Base-by-base conservation (phyloP, 1,140 invertebrate genomes). In the Platorchestia sp. region DNA sequence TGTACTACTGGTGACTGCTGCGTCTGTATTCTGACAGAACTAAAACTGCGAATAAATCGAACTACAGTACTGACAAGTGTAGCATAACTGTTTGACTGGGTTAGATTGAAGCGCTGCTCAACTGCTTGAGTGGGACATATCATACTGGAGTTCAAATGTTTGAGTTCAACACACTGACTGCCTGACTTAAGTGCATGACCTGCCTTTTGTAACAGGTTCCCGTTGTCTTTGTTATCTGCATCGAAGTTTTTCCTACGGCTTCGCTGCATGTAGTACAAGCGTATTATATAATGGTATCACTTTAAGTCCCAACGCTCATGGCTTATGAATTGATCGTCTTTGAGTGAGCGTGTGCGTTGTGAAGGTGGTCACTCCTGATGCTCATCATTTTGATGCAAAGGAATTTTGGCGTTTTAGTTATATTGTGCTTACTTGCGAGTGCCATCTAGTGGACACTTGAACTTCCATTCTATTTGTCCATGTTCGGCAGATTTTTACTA, bases 1-100 rank as follows among this genome's bases (percentile, higher is more conserved):
- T 42, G n/a, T 75, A 86, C 51, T 95, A 75, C 95, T 53, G 40
- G 45, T 42, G 44, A 19, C 95, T 75, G 22, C 51, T 87, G 91
- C 91, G 5, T 16, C 91, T 93, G 0, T 0, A 44, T 40, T 16
- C 86, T n/a, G 41, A 5, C 7, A 43, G 7, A 36, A 7, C 36
- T 7, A 91, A 91, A 40, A 45, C 42, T 27, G 27, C 95, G 6
- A 51, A 86, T 10, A 43, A 27, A 19, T 51, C n/a, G n/a, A n/a
- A 51, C 19, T 51, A 10, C 47, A 51, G 7, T 6, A 51, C 7
- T 51, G 47, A 51, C 47, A 51, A 19, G 7, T 51, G 47, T 19
- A 51, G 47, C 47, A 10, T n/a, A 6, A 51, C 19, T 51, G 59
- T 27, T 75, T 75, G 59, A 75, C 10, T 75, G 27, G 10, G 59